Evolutionary conservation across 2,113 vertebrate species (phyloP), one percentile per base, ranked within the genome.

Genomic region (Leptobrachium ailaonicum): DNA sequence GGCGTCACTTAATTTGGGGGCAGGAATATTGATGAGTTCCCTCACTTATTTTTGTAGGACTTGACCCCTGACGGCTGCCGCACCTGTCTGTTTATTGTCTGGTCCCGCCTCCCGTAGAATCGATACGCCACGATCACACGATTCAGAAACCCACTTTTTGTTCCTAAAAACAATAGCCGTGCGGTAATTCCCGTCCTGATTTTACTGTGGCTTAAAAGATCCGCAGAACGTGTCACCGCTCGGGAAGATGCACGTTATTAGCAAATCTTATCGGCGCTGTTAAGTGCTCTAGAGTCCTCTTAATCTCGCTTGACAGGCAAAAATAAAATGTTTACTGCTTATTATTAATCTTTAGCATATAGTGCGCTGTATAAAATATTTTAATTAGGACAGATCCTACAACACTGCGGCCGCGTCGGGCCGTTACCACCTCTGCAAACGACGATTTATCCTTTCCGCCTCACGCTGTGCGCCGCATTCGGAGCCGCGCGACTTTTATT

Each of bases 71-170:
- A 32, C 20, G 20, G 20, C 20, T 32, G 1, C 0, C 20, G 20
- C 20, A 32, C 20, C 20, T 32, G 20, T 0, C 20, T 32, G 20
- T 32, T 32, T 32, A 32, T 32, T 32, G 20, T 32, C 20, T 32
- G 0, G 20, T 32, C 20, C 20, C 20, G 20, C 20, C 20, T 32
- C 20, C 20, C 20, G 20, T 1, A 32, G 20, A 32, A 32, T 32
- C 20, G 20, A 32, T 32, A 32, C 20, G 20, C 20, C 20, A 32
- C 20, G 45, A 62, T 50, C 4, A 47, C 71, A 63, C 79, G 7
- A 3, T 83, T 83, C 64, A 60, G 67, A 68, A 11, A 1, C 14
- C 72, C 64, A 70, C 71, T 79, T 53, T 81, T 78, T 32, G 0
- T 32, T 32, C 20, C 20, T 32, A 66, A 66, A 72, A 72, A 79